Evolutionary conservation across 2,888 invertebrate genomes (phyloP), one percentile per base, ranked within the genome.

Genomic region (Exocentrus adspersus): DNA sequence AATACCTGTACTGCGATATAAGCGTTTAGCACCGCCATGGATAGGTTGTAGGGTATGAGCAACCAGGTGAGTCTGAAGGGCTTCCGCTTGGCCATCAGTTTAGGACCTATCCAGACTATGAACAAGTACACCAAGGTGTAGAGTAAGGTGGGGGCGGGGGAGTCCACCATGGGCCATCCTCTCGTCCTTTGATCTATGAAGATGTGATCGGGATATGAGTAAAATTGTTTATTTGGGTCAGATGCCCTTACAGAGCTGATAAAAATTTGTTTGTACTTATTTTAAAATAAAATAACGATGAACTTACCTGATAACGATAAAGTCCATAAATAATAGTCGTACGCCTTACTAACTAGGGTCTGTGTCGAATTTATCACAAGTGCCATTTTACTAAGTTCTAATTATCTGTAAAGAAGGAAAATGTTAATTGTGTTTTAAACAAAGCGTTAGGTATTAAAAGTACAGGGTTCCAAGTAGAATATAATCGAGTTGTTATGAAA

Each of bases 91-190:
- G 87, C 87, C 95, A 96, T 95, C 30, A 92, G 72, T 78, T 88
- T 91, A 37, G 96, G 95, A 1, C 95, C 94, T 16, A 87, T 83
- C 87, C 89, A 90, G 9, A 95, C 94, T 73, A 93, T 87, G 72
- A 89, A 84, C 43, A 95, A 85, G 79, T 95, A 95, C 7, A 90
- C 70, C 52, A 88, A 67, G 9, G 92, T 90, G 79, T 92, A 89
- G 16, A 89, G 74, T 3, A 90, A 76, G 3, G 93, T 93, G 0
- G 92, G 92, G 60, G 87, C 79, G 0, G 93, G 93, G 0, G 94
- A 94, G 75, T 92, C 91, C 60, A 95, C 94, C 75, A 95, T 82
- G 0, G 90, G 88, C 94, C 94, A 95, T 83, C 92, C 92, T 85
- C 88, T 89, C 28, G 94, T 93, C 77, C 94, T 86, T 70, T 88